Evolutionary conservation across 2,797 vertebrate genomes (phyloP).

Genomic region (Acanthiza pusilla): DNA sequence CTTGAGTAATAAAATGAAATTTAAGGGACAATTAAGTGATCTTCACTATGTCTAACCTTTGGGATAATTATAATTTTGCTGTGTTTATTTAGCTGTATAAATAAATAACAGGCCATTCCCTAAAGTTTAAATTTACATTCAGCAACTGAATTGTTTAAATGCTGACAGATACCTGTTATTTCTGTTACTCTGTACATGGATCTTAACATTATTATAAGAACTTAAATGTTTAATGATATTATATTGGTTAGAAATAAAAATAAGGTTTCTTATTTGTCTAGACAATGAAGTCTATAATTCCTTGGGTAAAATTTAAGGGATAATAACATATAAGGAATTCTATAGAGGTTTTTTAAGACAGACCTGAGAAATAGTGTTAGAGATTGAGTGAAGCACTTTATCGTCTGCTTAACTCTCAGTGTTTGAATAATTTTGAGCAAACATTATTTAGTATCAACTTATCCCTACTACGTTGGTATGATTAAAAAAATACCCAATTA

Average conservation of each 20-base stretch:
- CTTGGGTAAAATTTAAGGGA: not conserved
- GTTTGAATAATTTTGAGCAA: not conserved
- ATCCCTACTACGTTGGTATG: not conserved
- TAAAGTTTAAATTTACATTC: not conserved
- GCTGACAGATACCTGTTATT: not conserved
- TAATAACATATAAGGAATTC: not conserved
- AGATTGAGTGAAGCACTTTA: not conserved
- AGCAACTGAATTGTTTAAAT: not conserved
- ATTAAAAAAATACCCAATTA: not conserved
- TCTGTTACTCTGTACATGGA: not conserved
- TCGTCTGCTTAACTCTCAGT: not conserved
- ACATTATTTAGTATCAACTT: not conserved
- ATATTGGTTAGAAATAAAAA: not conserved
- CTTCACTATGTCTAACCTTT: not conserved
- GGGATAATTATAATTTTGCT: not conserved
- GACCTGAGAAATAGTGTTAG: not conserved
- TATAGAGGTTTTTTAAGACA: not conserved
- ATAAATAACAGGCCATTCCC: not conserved
- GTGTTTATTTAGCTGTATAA: not conserved
- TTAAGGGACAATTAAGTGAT: slow-evolving; percentile 6
- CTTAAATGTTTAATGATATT: not conserved
- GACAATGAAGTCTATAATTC: not conserved
- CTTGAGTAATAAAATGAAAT: slow-evolving; percentile 5
- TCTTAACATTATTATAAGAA: not conserved
- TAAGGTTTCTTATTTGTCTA: not conserved